phyloP scores from a whole-genome alignment of 2,888 invertebrate species.

The Augochlorella aurata region DNA sequence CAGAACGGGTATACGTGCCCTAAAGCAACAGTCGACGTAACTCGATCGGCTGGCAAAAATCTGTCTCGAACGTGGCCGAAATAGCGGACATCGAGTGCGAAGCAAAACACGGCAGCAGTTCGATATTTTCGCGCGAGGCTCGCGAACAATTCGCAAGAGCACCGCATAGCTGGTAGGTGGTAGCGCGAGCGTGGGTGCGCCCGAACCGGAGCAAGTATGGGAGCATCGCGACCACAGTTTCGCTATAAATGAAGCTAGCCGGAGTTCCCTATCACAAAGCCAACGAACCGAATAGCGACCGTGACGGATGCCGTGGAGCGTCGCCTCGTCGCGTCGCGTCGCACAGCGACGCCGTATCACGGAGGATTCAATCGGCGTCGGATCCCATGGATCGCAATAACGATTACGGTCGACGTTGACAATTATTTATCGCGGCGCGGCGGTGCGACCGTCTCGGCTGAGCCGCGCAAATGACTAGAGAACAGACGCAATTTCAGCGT shows the following conservation, averaged over 20 bases:
- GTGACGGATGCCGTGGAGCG: background rate
- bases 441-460: slow-evolving; percentile 26
- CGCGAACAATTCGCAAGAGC: background rate
- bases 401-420: slow-evolving; percentile 57
- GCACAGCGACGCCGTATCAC: slow-evolving; percentile 18
- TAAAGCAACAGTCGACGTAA: background rate
- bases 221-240: slow-evolving; percentile 3
- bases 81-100: background rate
- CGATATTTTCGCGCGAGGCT: background rate
- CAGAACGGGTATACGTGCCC: no score
- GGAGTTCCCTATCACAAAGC: background rate
- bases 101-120: background rate
- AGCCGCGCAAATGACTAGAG: slow-evolving; percentile 58
- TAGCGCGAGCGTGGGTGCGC: background rate
- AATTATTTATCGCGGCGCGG: slow-evolving; percentile 64
- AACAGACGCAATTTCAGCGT: slow-evolving; percentile 63
- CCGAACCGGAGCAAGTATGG: background rate
- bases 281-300: background rate
- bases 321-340: no score
- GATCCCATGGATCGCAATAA: slow-evolving; percentile 49
- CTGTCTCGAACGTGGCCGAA: background rate
- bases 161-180: background rate
- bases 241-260: slow-evolving; percentile 5
- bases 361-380: slow-evolving; percentile 55
- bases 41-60: background rate